Base-by-base conservation (phyloP, 2,888 invertebrate species). In the Nomada fucata region DNA sequence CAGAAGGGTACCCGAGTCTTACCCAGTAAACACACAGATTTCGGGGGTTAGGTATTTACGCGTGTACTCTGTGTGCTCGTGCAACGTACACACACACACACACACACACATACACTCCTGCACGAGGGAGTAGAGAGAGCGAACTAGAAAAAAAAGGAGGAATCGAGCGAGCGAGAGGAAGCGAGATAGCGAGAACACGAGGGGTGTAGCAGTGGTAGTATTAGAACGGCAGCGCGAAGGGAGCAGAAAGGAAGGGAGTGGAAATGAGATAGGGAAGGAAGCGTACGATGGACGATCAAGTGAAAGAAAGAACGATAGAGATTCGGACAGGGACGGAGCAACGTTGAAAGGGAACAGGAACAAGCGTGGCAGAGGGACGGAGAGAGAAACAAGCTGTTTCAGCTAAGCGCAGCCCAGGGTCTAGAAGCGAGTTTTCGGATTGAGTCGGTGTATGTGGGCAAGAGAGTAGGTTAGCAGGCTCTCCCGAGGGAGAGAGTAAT, bases 381-480 rank as follows among this genome's bases (percentile, higher is more conserved):
- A 79, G 64, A 60, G 71, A 76, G 77, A 71, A 55, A 60, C 71
- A 79, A 83, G 83, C 76, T 79, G 86, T 77, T 86, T 59, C 69
- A 87, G 84, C 85, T 86, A 86, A 84, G 84, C 83, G 74, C 80
- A 86, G 89, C 85, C 83, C 84, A 76, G 87, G 88, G 82, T 85
- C 82, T 91, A 84, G 83, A 90, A 90, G 90, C 90, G 79, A 86
- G 91, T 90, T 91, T 84, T 84, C 76, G 79, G 84, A 82, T 81
- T 82, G 83, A 88, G 89, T 87, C 88, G 86, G 89, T 90, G 90
- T 87, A 89, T 86, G 89, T 86, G 84, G 78, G 86, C 79, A 81
- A 82, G 83, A 88, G 88, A 88, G 88, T 93, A 92, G 93, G 93
- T 92, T 93, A 93, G 91, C 92, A 91, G 93, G 92, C 91, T 90